Percentiles rank a stretch among this genome's conserved stretches.
phyloP scores from a whole-genome alignment of 2,888 invertebrate genomes.

The Erebia epiphron region DNA sequence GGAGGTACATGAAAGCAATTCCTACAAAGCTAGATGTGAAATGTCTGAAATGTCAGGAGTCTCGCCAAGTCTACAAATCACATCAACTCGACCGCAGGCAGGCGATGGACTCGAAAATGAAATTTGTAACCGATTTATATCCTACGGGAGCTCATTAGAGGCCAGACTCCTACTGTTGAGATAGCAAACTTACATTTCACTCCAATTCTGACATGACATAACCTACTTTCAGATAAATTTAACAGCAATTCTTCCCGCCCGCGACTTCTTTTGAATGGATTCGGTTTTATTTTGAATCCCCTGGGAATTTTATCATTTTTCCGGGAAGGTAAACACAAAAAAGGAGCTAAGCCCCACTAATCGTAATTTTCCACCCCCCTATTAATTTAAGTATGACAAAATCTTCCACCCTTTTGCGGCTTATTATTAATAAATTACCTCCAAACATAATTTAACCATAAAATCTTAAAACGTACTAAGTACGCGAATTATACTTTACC shows the following conservation, averaged over 20 bases:
- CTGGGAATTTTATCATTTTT: no score
- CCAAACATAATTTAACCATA: slow-evolving; percentile 5
- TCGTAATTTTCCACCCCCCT: no score
- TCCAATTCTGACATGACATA: not conserved
- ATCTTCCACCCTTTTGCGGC: not conserved
- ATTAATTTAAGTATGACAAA: not conserved
- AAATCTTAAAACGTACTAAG: not conserved
- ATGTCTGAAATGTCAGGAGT: not conserved
- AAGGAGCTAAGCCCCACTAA: no score
- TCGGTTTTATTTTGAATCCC: no score
- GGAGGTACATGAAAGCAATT: not conserved
- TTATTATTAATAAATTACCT: not conserved
- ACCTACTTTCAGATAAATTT: not conserved
- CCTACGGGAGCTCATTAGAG: slow-evolving; percentile 67
- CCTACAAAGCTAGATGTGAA: not conserved
- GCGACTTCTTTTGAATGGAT: no score
- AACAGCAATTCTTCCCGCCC: no score
- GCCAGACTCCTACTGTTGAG: slow-evolving; percentile 24
- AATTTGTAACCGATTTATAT: slow-evolving; percentile 71
- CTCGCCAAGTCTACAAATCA: slow-evolving; percentile 40
- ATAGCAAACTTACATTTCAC: slow-evolving; percentile 2
- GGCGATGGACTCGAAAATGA: slow-evolving; percentile 56
- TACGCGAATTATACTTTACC: not conserved
- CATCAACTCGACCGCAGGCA: slow-evolving; percentile 48
- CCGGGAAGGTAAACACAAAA: no score